phyloP scores from a whole-genome alignment of 2,797 vertebrate species.

The Taenioides sp. region DNA sequence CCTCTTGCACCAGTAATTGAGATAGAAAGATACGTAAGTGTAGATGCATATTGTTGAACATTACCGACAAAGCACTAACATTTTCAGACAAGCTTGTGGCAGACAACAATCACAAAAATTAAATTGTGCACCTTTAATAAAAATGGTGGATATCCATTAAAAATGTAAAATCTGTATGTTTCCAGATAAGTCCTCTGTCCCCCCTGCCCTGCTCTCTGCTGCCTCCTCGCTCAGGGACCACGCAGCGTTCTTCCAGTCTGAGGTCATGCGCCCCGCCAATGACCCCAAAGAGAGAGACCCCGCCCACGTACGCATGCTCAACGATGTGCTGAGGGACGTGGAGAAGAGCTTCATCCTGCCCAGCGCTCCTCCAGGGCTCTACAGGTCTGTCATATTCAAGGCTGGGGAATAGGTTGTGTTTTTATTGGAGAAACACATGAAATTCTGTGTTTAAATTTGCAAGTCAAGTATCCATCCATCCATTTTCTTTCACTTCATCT shows the following conservation, averaged over 20 bases:
- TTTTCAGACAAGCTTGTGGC: background rate
- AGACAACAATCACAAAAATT: background rate
- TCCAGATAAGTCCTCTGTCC: slow-evolving; percentile 68
- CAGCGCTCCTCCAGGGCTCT: slow-evolving; percentile 83
- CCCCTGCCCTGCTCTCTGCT: slow-evolving; percentile 68
- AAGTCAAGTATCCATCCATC: too few relatives aligned
- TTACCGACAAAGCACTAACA: background rate
- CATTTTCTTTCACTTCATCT: too few relatives aligned
- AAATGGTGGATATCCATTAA: background rate
- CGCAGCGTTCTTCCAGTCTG: slow-evolving; percentile 88
- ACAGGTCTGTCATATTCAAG: slow-evolving; percentile 77
- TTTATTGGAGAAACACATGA: too few relatives aligned
- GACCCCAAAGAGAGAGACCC: slow-evolving; percentile 88
- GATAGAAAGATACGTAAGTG: too few relatives aligned
- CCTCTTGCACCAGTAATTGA: too few relatives aligned
- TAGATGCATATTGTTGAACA: background rate
- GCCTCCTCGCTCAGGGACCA: slow-evolving; percentile 82
- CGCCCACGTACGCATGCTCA: slow-evolving; percentile 89
- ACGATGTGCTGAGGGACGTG: slow-evolving; percentile 87
- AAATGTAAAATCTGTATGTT: background rate
- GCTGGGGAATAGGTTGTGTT: too few relatives aligned
- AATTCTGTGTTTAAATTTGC: too few relatives aligned
- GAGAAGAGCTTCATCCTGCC: slow-evolving; percentile 88
- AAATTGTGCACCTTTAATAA: background rate
- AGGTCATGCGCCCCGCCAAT: slow-evolving; percentile 93